Evolutionary conservation across 1,140 invertebrate species (phyloP).

Genomic region (Drosophila mayri): DNA sequence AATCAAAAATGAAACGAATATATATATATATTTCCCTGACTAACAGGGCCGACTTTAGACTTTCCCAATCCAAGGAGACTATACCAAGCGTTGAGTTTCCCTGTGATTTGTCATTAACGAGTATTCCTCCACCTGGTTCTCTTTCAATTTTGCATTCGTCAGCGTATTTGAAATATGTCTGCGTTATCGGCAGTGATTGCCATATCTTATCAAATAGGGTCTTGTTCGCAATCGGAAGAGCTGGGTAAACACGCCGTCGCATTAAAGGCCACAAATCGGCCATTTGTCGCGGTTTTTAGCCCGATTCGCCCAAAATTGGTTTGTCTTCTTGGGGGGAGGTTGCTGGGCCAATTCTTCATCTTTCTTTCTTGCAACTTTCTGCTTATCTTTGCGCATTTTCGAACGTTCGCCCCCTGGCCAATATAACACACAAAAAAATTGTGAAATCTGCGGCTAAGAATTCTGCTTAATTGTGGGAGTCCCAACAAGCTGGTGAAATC

Average conservation of each 20-base stretch:
- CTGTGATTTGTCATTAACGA: slow-evolving; percentile 4
- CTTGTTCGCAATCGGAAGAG: slow-evolving; percentile 33
- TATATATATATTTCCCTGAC: slow-evolving; percentile 15
- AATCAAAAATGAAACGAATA: slow-evolving; percentile 29
- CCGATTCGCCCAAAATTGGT: slow-evolving; percentile 18
- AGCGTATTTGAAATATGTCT: slow-evolving; percentile 28
- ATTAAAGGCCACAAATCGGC: slow-evolving; percentile 50
- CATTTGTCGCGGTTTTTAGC: slow-evolving; percentile 35
- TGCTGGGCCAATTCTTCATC: slow-evolving; percentile 2
- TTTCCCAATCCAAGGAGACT: background rate
- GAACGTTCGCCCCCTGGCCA: slow-evolving; percentile 26
- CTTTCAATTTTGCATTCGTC: slow-evolving; percentile 23
- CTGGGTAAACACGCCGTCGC: slow-evolving; percentile 19
- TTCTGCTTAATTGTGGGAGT: slow-evolving; percentile 36
- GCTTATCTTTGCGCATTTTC: slow-evolving; percentile 74
- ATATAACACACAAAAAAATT: slow-evolving; percentile 13
- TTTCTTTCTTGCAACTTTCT: slow-evolving; percentile 38
- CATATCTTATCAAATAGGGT: slow-evolving; percentile 41
- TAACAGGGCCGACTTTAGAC: slow-evolving; percentile 8
- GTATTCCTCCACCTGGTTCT: background rate
- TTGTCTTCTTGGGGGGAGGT: background rate
- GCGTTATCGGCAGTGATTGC: slow-evolving; percentile 26
- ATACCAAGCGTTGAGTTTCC: background rate
- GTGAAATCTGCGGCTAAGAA: slow-evolving; percentile 13
- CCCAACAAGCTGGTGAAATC: slow-evolving; percentile 41